Evolutionary conservation across 2,888 invertebrate genomes (phyloP).

Genomic region (Sphaerophoria rueppellii): DNA sequence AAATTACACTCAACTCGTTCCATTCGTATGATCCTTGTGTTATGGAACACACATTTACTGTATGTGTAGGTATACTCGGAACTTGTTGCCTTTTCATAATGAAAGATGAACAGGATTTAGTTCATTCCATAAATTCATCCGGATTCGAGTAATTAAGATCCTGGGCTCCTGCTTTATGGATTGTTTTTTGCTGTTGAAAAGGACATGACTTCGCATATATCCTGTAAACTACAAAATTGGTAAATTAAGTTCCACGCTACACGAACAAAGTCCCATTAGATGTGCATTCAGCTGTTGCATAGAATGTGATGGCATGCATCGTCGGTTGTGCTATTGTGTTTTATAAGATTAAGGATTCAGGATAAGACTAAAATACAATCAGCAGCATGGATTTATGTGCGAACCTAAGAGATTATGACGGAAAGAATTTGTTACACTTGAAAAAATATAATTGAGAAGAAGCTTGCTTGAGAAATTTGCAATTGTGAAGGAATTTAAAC

Average conservation of each 20-base stretch:
- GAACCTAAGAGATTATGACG: neutral
- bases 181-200: constrained; percentile 2
- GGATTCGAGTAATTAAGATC: too few species aligned
- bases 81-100: constrained; percentile 1
- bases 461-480: neutral
- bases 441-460: neutral
- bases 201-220: neutral
- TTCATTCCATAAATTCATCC: neutral
- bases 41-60: neutral
- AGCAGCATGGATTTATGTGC: neutral
- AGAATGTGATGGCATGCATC: neutral
- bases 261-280: constrained; percentile 76
- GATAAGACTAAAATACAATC: neutral
- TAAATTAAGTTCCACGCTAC: constrained; percentile 79
- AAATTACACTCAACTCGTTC: neutral
- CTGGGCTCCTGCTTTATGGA: neutral
- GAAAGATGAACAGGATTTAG: neutral
- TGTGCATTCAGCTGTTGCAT: constrained; percentile 30
- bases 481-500: neutral
- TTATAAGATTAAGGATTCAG: neutral
- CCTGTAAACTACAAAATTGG: constrained; percentile 39
- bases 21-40: neutral
- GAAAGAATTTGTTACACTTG: neutral
- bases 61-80: neutral
- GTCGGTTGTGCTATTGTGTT: neutral